Percentiles rank a stretch among this genome's conserved stretches.
Conservation (phyloP, 1,140 invertebrate genomes). For the Nautilus pompilius region DNA sequence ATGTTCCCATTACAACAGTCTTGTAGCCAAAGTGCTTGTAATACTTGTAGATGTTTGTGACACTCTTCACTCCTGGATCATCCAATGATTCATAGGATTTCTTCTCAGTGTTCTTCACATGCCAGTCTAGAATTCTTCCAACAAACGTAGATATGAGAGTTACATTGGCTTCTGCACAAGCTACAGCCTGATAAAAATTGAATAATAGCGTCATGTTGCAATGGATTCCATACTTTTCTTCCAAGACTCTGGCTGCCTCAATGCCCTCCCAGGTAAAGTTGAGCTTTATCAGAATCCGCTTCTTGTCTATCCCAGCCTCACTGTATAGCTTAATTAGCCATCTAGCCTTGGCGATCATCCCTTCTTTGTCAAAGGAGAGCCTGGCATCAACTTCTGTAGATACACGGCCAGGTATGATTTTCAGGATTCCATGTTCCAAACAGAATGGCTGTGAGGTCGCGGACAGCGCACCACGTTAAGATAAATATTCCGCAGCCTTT, state of each 20-base stretch:
- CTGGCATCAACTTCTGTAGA: conserved; percentile 98
- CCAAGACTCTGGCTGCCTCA: conserved; percentile 89
- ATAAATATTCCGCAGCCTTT: too few species aligned
- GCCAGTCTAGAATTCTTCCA: conserved; percentile 91
- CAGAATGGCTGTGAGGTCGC: too few species aligned
- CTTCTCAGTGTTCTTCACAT: conserved; percentile 81
- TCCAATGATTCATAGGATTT: conserved; percentile 79
- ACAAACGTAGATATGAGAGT: conserved; percentile 95
- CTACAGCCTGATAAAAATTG: conserved; percentile 85
- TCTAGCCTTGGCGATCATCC: conserved; percentile 82
- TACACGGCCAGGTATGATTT: conserved; percentile 95
- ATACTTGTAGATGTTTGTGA: conserved; percentile 96
- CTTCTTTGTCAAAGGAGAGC: conserved; percentile 92
- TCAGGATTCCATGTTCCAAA: conserved; percentile 95
- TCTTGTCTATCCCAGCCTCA: conserved; percentile 82
- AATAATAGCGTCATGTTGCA: conserved; percentile 98
- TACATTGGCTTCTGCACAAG: conserved; percentile 95
- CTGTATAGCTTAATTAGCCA: conserved; percentile 88
- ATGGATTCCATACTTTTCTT: conserved; percentile 89
- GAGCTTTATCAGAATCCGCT: conserved; percentile 94
- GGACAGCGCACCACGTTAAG: too few species aligned
- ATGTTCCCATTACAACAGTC: conserved; percentile 99
- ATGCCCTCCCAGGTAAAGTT: conserved; percentile 99
- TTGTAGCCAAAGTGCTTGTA: conserved; percentile 98
- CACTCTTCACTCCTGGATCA: conserved; percentile 90